A percentile compares a stretch with the other conserved stretches of the same genome.
phyloP scores from a whole-genome alignment of 92 coral and sea anemone species.

The Bergia sp. region DNA sequence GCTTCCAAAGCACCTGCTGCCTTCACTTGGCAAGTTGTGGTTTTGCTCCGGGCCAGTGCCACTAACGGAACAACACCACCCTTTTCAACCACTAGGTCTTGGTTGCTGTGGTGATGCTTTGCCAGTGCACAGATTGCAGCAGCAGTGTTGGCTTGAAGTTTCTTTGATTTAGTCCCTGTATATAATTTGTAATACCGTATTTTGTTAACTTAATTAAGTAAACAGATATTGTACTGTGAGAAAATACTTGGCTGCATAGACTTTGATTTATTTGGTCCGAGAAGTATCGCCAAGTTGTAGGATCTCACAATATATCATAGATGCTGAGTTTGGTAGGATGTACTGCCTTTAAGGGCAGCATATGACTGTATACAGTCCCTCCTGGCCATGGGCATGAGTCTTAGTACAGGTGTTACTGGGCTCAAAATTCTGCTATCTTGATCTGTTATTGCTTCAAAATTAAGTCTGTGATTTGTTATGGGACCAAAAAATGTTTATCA shows the following conservation, averaged over 20 bases:
- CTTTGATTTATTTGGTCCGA: neutral
- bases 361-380: too few species aligned
- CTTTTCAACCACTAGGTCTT: conserved; percentile 78
- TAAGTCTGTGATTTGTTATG: too few species aligned
- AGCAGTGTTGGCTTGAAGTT: conserved; percentile 96
- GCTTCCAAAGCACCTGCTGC: conserved; percentile 98
- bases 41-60: conserved; percentile 72
- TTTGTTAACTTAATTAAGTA: neutral
- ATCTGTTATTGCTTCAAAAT: too few species aligned
- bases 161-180: conserved; percentile 87
- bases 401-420: neutral
- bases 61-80: conserved; percentile 94
- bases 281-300: too few species aligned
- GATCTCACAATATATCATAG: too few species aligned
- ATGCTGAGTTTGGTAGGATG: too few species aligned
- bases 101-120: conserved; percentile 80
- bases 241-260: neutral
- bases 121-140: conserved; percentile 90
- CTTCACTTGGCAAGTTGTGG: conserved; percentile 94
- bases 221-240: too few species aligned
- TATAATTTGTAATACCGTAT: neutral
- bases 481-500: too few species aligned
- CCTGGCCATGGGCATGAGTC: neutral
- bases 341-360: too few species aligned
- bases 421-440: too few species aligned